Conservation (phyloP, 2,888 invertebrate species). For the Trissolcus japonicus region DNA sequence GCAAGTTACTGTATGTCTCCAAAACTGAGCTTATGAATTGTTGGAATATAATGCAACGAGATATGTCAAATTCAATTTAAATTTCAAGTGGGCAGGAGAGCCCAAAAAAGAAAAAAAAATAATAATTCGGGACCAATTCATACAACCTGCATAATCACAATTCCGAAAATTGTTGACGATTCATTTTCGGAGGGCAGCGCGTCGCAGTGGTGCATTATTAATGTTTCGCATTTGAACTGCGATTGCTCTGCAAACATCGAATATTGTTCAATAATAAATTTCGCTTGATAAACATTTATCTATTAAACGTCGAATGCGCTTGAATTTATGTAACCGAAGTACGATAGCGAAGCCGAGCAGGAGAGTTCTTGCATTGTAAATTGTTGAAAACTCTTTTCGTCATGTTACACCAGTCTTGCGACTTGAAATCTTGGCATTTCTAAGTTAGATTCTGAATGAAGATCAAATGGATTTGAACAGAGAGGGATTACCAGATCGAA, state of each 20-base stretch:
- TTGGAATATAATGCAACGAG: background rate
- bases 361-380: background rate
- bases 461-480: too few species aligned
- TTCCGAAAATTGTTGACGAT: conserved; percentile 25
- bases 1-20: conserved; percentile 17
- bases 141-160: background rate
- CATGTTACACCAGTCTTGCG: too few species aligned
- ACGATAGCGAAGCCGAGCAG: conserved; percentile 9
- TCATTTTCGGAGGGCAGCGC: conserved; percentile 9
- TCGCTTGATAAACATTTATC: conserved; percentile 38
- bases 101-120: background rate
- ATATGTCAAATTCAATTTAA: conserved; percentile 3
- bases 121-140: background rate
- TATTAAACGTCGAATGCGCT: conserved; percentile 30
- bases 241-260: conserved; percentile 17
- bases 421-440: too few species aligned
- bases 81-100: background rate
- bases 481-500: background rate
- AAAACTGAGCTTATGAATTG: background rate
- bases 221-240: conserved; percentile 23
- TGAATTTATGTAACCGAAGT: conserved; percentile 36
- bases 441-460: too few species aligned
- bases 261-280: conserved; percentile 47
- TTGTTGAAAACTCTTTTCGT: background rate
- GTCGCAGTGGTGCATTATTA: conserved; percentile 19